Evolutionary conservation across 2,797 vertebrate genomes (phyloP), one percentile per base, ranked within the genome.

Genomic region (Sylvia borin): DNA sequence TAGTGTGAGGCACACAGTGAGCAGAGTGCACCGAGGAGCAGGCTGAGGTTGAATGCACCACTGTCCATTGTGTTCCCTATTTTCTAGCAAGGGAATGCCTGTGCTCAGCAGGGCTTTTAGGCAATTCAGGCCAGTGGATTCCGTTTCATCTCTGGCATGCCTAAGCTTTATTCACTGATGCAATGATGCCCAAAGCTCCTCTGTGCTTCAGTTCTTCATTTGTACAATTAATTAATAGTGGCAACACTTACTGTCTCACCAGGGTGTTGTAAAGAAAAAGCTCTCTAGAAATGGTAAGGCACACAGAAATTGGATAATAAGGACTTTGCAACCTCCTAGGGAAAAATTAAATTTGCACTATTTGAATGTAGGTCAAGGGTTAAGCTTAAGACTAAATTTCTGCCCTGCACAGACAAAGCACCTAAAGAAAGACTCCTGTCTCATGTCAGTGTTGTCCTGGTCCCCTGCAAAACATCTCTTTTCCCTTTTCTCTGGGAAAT

Each of bases 151-250:
- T 40, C 36, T 48, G 72, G 38, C 45, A 29, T 0, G 1, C 32
- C 55, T 48, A 25, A 51, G 47, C 11, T 55, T 81, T 84, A 48
- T 70, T 84, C 70, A 55, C 27, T 51, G 65, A 40, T 47, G 68
- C 38, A 36, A 14, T 15, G 51, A 78, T 66, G 51, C 58, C 54
- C 36, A 20, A 6, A 85, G 65, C 34, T 86, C 62, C 62, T 88
- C 72, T 74, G 75, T 50, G 57, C 65, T 80, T 74, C 83, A 26
- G 62, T n/a, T 94, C n/a, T 95, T 86, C 83, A 61, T 81, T 89
- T 76, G 32, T 45, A 48, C 19, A 34, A 66, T 82, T 76, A 88
- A 94, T 90, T 86, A 93, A 45, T 70, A 55, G 29, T 36, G 64
- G 45, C 32, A 76, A 81, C 13, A 16, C 70, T 88, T 85, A 43